Evolutionary conservation across 1,140 invertebrate genomes (phyloP).

Genomic region (Pentalonia nigronervosa): DNA sequence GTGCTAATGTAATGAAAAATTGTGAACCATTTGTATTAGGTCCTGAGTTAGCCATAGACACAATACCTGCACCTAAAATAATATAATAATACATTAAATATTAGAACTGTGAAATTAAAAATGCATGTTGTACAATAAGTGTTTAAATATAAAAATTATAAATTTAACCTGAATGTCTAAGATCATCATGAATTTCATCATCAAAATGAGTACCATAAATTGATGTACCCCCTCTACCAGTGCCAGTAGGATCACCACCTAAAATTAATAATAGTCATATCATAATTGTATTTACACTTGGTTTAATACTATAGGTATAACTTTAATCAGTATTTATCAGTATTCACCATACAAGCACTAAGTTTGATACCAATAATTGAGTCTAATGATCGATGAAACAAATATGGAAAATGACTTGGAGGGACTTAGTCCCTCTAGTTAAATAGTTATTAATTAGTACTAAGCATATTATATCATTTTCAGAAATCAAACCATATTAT

Average conservation of each 20-base stretch:
- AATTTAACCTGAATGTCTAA: conserved; percentile 88
- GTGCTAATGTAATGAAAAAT: conserved; percentile 96
- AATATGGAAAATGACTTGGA: too few species aligned
- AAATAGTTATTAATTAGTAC: too few species aligned
- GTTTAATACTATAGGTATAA: not conserved
- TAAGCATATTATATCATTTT: too few species aligned
- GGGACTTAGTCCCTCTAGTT: too few species aligned
- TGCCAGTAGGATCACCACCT: conserved; percentile 91
- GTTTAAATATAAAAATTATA: not conserved
- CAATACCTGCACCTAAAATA: conserved; percentile 75
- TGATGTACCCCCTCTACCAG: conserved; percentile 92
- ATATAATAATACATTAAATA: not conserved
- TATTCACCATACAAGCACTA: not conserved
- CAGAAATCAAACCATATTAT: too few species aligned
- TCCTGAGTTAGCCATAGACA: conserved; percentile 92
- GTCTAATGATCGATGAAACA: too few species aligned
- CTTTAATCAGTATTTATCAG: not conserved
- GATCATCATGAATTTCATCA: conserved; percentile 93
- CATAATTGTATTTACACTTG: not conserved
- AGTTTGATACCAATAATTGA: too few species aligned
- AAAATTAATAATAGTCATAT: conserved; percentile 32
- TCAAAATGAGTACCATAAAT: conserved; percentile 96
- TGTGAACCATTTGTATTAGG: conserved; percentile 97
- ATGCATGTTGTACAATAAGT: not conserved
- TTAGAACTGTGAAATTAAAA: conserved; percentile 20